Evolutionary conservation across 2,888 invertebrate species (phyloP).

Genomic region (Malacosoma neustria): DNA sequence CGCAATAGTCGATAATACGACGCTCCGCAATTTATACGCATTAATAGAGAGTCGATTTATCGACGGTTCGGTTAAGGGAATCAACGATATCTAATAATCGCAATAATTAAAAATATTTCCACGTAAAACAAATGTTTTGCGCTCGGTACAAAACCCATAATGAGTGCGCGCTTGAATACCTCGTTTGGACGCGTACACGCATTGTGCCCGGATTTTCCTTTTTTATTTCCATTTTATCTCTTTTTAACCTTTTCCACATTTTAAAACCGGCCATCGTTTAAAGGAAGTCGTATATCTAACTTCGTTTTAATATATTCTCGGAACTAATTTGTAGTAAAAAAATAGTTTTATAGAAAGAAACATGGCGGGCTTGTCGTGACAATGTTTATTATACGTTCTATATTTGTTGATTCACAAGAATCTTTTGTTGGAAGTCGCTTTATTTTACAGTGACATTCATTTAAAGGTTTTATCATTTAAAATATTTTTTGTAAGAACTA

Average conservation of each 20-base stretch:
- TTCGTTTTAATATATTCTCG: slow-evolving; percentile 21
- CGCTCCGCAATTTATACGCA: too few relatives aligned
- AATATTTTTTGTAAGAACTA: too few relatives aligned
- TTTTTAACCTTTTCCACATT: slow-evolving; percentile 49
- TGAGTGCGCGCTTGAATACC: slow-evolving; percentile 48
- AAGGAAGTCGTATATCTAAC: slow-evolving; percentile 55
- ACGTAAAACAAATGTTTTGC: slow-evolving; percentile 21
- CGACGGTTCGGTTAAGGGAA: too few relatives aligned
- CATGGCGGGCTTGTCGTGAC: slow-evolving; percentile 31
- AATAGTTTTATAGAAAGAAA: slow-evolving; percentile 42
- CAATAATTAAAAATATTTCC: too few relatives aligned
- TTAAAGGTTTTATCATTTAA: too few relatives aligned
- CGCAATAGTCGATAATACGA: too few relatives aligned
- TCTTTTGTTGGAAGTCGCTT: slow-evolving; percentile 50
- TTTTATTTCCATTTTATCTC: slow-evolving; percentile 43
- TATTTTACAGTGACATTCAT: slow-evolving; percentile 4
- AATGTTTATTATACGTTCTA: slow-evolving; percentile 51
- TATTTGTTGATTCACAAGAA: slow-evolving; percentile 34
- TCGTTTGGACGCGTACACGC: slow-evolving; percentile 49
- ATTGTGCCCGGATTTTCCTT: slow-evolving; percentile 48
- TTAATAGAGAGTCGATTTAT: too few relatives aligned
- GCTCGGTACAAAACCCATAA: slow-evolving; percentile 45
- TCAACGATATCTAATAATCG: too few relatives aligned
- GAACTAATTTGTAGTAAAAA: slow-evolving; percentile 57
- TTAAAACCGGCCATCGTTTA: slow-evolving; percentile 32